Base-by-base conservation (phyloP, 2,113 vertebrate species). In the Psophia crepitans region DNA sequence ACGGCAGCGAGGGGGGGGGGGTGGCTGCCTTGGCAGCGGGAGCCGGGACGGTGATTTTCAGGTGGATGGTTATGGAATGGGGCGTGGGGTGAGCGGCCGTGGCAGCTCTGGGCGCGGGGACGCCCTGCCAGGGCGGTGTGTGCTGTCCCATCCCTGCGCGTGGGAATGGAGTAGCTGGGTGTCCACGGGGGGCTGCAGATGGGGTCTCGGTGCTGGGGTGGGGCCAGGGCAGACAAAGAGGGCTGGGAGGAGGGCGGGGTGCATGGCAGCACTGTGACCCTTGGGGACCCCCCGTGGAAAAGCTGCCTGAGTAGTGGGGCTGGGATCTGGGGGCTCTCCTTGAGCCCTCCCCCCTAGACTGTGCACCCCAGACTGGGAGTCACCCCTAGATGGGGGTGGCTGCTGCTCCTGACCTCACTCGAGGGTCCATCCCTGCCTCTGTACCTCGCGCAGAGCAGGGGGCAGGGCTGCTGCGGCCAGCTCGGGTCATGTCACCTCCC, bases 401-500 rank as follows among this genome's bases (percentile, higher is more conserved):
- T 32, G 24, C 43, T 30, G 23, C 66, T 75, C 30, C 54, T 6
- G 23, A 9, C 12, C 32, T 30, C 11, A 0, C 1, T 1, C 0
- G 7, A 23, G 49, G 43, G n/a, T 19, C 30, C 8, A 2, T 37
- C 28, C 39, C 44, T 14, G 48, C 30, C 44, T 7, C 30, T 13
- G n/a, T 4, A 11, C 46, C 32, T 41, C 1, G 0, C 44, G 10
- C 7, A 3, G 43, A 3, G n/a, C 0, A 10, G 3, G 39, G 1
- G 12, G 2, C 41, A 20, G 28, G 12, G 68, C 20, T 11, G 14
- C 6, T 1, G 1, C 3, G 8, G 58, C 35, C 69, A 5, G 20
- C 32, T 48, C 3, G 0, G 68, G 37, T 7, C 0, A 1, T 6
- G 24, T 75, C 93, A 39, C 61, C 71, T 32, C 61, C 37, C 32